Base-by-base conservation (phyloP, 2,113 vertebrate genomes). In the Nyctereutes procyonoides region DNA sequence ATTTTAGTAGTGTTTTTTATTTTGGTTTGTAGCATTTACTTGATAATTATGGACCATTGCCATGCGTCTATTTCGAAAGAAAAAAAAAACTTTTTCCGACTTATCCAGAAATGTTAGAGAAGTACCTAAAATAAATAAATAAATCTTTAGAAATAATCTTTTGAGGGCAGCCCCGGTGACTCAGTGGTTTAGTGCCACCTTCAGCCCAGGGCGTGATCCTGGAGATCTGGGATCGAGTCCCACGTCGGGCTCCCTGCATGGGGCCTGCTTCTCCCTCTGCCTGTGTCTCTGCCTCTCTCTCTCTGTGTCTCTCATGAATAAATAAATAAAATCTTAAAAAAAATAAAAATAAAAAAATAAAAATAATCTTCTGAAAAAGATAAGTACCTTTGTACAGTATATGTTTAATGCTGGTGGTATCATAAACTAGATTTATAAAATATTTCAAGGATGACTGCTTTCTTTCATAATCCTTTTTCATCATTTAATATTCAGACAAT, bases 81-180 rank as follows among this genome's bases (percentile, higher is more conserved):
- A 97, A 86, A 48, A 87, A 95, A 94, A 93, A 56, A 91, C 51
- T 79, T 56, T 98, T 98, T 97, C 82, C 98, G 98, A 94, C 97
- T 99, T 98, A 98, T 98, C 98, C 97, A 97, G 98, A 98, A 99
- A 98, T 86, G 97, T 96, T 65, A 0, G 97, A 96, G 60, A 98
- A 99, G 88, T 98, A 96, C 88, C 43, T 43, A 8, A 43, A 43
- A 43, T 43, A 43, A 43, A 43, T 43, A 43, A 43, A 43, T 43
- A 43, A 43, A 43, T 43, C 6, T 43, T 43, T 43, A 7, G 8
- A 43, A 43, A 43, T 43, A 43, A 43, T 43, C 43, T 43, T 43
- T 43, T 43, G 43, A 43, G 38, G 38, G 38, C 38, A 43, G 38
- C 38, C 38, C 38, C 4, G 4, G 38, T 43, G 38, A 4, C 38